A percentile compares a stretch with the other conserved stretches of the same genome.
These are phyloP conservation scores for Chloromyia formosa DNA, from an alignment of 2,888 invertebrate genomes.

Conservation along the genomic window DNA sequence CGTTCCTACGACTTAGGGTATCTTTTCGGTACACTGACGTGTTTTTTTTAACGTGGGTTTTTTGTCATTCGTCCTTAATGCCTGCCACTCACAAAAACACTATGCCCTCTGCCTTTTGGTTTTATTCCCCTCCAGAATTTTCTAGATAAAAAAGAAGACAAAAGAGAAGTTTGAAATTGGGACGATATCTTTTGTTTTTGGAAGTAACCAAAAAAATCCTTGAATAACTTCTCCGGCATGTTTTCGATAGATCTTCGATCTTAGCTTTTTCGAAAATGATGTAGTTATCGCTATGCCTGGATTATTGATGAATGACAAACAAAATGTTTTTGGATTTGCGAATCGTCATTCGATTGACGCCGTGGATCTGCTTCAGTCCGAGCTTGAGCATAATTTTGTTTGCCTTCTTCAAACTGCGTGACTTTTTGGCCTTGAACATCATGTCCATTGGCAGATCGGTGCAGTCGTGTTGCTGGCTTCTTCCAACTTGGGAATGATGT, in stretches of 20 bases:
- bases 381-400: constrained; percentile 98
- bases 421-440: constrained; percentile 95
- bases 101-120: too few relatives aligned
- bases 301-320: constrained; percentile 98
- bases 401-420: constrained; percentile 98
- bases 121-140: too few relatives aligned
- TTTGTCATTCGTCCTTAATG: too few relatives aligned
- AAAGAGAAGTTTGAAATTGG: too few relatives aligned
- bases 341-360: constrained; percentile 96
- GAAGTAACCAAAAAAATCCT: too few relatives aligned
- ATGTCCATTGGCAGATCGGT: constrained; percentile 79
- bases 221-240: too few relatives aligned
- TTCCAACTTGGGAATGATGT: constrained; percentile 89
- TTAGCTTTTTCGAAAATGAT: constrained; percentile 99
- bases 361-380: constrained; percentile 90
- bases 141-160: too few relatives aligned
- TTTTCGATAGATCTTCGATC: constrained; percentile 97
- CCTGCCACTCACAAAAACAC: too few relatives aligned
- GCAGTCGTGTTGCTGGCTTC: constrained; percentile 74
- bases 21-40: too few relatives aligned
- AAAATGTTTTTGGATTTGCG: constrained; percentile 99
- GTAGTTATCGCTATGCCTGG: constrained; percentile 99
- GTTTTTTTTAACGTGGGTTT: too few relatives aligned
- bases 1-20: too few relatives aligned
- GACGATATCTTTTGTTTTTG: too few relatives aligned